A percentile compares a stretch with the other conserved stretches of the same genome.
phyloP scores from a whole-genome alignment of 2,113 vertebrate species.

The Periophthalmodon schlosseri region DNA sequence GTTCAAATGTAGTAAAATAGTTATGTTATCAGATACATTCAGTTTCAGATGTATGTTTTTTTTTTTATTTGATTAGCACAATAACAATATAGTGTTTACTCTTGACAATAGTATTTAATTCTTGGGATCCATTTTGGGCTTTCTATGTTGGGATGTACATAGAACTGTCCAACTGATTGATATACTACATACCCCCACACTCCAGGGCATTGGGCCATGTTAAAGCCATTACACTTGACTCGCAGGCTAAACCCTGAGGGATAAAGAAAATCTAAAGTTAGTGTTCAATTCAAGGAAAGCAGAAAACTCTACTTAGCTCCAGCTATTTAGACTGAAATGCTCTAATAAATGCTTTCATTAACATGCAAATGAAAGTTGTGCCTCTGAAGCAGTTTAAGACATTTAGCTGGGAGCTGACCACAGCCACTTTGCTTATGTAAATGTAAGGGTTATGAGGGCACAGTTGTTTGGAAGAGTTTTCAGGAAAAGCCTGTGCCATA shows the following conservation, averaged over 20 bases:
- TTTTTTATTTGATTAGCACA: too few relatives aligned
- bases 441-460: background rate
- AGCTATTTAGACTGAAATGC: slow-evolving; percentile 8
- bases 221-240: background rate
- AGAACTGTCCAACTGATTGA: background rate
- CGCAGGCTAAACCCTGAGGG: background rate
- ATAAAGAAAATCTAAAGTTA: slow-evolving; percentile 7
- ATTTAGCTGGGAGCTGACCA: slow-evolving; percentile 9
- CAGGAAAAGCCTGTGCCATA: background rate
- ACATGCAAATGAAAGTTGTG: slow-evolving; percentile 15
- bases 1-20: too few relatives aligned
- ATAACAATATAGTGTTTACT: too few relatives aligned
- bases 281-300: slow-evolving; percentile 8
- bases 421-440: slow-evolving; percentile 13
- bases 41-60: too few relatives aligned
- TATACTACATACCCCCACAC: background rate
- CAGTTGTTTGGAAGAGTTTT: background rate
- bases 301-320: slow-evolving; percentile 7
- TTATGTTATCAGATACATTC: too few relatives aligned
- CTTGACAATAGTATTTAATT: background rate
- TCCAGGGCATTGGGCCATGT: slow-evolving; percentile 1
- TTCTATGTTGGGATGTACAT: background rate
- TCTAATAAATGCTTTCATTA: slow-evolving; percentile 17
- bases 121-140: background rate
- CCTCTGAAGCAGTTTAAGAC: slow-evolving; percentile 14